These are phyloP conservation scores for Florisuga fusca DNA, from an alignment of 2,797 vertebrate genomes.

Conservation along the genomic window DNA sequence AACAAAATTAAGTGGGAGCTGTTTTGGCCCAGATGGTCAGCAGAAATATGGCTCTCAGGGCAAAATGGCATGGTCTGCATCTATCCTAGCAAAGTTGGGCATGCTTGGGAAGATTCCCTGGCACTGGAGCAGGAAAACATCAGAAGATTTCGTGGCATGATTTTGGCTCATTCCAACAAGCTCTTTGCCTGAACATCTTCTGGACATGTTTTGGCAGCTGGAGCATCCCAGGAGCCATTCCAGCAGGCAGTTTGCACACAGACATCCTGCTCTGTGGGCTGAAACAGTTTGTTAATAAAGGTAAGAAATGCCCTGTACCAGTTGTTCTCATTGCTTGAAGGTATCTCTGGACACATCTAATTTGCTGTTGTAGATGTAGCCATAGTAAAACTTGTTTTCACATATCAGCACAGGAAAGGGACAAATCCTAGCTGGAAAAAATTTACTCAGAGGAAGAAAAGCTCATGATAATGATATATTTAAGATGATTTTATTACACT, in stretches of 20 bases:
- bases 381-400: neutral
- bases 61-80: neutral
- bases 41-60: neutral
- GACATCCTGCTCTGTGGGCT: neutral
- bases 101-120: neutral
- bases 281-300: neutral
- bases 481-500: neutral
- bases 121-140: neutral
- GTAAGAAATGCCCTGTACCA: neutral
- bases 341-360: neutral
- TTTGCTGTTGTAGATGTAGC: neutral
- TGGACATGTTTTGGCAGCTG: neutral
- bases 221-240: neutral
- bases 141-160: neutral
- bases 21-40: neutral
- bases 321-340: neutral
- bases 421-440: neutral
- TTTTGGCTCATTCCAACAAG: neutral
- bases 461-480: neutral
- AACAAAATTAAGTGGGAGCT: neutral
- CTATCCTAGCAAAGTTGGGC: neutral
- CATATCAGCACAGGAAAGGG: neutral
- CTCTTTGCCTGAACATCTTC: neutral
- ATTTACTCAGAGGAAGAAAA: neutral
- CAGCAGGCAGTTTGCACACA: neutral